Conservation (phyloP, 2,888 invertebrate species). For the Nemotelus pantherinus region DNA sequence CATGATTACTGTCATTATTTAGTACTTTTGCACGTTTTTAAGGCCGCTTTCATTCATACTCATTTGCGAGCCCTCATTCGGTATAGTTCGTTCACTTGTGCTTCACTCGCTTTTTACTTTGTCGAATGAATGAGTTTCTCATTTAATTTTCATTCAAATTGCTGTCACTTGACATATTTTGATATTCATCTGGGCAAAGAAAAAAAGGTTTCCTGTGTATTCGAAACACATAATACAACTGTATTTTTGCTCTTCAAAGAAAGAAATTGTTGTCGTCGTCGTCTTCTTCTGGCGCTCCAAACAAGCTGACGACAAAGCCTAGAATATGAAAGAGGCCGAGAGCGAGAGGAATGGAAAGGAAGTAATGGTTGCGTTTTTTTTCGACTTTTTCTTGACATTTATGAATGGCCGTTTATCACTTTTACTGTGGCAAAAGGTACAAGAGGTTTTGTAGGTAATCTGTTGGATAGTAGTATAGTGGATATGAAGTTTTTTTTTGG, state of each 20-base stretch:
- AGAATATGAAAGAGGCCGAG: too few relatives aligned
- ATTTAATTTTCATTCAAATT: constrained; percentile 44
- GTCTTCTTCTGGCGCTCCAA: background rate
- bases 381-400: constrained; percentile 26
- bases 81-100: too few relatives aligned
- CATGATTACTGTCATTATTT: constrained; percentile 36
- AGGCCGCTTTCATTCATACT: background rate
- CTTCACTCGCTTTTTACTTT: constrained; percentile 5
- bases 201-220: constrained; percentile 17
- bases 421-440: constrained; percentile 15
- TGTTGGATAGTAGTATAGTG: constrained; percentile 7
- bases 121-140: constrained; percentile 35
- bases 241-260: background rate
- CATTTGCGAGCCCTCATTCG: background rate
- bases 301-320: background rate
- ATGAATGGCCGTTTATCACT: constrained; percentile 38
- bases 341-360: background rate
- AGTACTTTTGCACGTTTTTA: constrained; percentile 22
- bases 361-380: constrained; percentile 24
- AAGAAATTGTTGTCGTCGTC: background rate
- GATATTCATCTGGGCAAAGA: constrained; percentile 7
- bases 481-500: constrained; percentile 20
- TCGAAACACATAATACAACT: background rate
- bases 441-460: constrained; percentile 25
- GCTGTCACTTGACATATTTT: constrained; percentile 40